These are phyloP conservation scores for Phaenicophaeus curvirostris DNA, from an alignment of 2,797 vertebrate genomes.

Conservation along the genomic window DNA sequence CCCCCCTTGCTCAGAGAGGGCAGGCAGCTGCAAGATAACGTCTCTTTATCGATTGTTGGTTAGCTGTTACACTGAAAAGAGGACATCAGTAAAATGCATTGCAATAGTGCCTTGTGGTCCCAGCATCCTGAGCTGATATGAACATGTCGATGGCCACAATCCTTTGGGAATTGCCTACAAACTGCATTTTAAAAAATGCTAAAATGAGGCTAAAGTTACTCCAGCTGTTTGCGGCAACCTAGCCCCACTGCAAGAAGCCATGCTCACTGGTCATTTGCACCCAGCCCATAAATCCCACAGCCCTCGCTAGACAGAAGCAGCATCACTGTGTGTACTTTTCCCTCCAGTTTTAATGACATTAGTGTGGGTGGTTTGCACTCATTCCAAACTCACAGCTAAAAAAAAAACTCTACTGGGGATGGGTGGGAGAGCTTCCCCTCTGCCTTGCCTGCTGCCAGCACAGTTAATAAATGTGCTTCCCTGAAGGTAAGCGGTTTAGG, in stretches of 20 bases:
- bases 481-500: neutral
- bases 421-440: neutral
- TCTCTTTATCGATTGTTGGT: neutral
- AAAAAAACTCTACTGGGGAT: neutral
- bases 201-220: neutral
- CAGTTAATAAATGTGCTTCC: neutral
- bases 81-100: neutral
- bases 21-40: neutral
- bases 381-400: conserved; percentile 39
- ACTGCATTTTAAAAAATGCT: neutral
- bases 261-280: rapidly evolving
- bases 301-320: neutral
- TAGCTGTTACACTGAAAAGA: rapidly evolving
- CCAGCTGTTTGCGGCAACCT: neutral
- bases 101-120: neutral
- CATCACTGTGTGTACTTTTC: neutral
- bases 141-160: neutral
- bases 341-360: neutral
- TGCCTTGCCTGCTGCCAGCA: neutral
- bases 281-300: neutral
- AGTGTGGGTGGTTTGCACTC: neutral
- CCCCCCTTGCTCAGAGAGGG: neutral
- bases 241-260: rapidly evolving
- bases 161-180: neutral
- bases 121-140: rapidly evolving